Percentiles rank a stretch among this genome's conserved stretches.
phyloP scores from a whole-genome alignment of 2,888 invertebrate genomes.

The Asteroscopus sphinx region DNA sequence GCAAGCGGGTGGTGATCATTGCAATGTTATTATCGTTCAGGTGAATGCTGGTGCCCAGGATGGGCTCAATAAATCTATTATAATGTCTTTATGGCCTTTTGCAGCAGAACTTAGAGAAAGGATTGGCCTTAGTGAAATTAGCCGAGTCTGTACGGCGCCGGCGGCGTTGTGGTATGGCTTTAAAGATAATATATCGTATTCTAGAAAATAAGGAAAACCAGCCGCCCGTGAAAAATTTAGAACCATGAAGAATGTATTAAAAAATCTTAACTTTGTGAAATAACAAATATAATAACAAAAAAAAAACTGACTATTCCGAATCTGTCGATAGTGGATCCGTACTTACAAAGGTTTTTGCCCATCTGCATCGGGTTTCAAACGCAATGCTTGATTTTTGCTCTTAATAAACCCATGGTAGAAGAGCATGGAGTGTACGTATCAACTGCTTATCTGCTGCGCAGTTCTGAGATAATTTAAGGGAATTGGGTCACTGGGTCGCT shows the following conservation, averaged over 20 bases:
- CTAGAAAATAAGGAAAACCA: too few species aligned
- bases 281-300: too few species aligned
- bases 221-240: too few species aligned
- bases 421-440: slow-evolving; percentile 1
- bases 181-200: too few species aligned
- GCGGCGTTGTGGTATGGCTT: neutral
- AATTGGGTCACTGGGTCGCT: slow-evolving; percentile 48
- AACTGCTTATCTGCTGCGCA: slow-evolving; percentile 26
- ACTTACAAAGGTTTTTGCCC: slow-evolving; percentile 4
- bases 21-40: slow-evolving; percentile 16
- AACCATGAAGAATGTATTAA: too few species aligned
- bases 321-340: slow-evolving; percentile 1
- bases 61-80: slow-evolving; percentile 1
- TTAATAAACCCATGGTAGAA: slow-evolving; percentile 3
- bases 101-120: neutral
- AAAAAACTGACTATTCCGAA: neutral
- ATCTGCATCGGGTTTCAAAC: slow-evolving; percentile 8
- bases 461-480: slow-evolving; percentile 37
- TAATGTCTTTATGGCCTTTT: slow-evolving; percentile 2
- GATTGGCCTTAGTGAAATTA: neutral
- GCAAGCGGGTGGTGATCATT: slow-evolving; percentile 28
- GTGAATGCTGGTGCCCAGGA: slow-evolving; percentile 15
- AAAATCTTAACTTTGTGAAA: too few species aligned
- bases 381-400: slow-evolving; percentile 28
- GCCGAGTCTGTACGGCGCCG: neutral